phyloP scores from a whole-genome alignment of 2,113 vertebrate genomes.

The Chrysochloris asiatica region DNA sequence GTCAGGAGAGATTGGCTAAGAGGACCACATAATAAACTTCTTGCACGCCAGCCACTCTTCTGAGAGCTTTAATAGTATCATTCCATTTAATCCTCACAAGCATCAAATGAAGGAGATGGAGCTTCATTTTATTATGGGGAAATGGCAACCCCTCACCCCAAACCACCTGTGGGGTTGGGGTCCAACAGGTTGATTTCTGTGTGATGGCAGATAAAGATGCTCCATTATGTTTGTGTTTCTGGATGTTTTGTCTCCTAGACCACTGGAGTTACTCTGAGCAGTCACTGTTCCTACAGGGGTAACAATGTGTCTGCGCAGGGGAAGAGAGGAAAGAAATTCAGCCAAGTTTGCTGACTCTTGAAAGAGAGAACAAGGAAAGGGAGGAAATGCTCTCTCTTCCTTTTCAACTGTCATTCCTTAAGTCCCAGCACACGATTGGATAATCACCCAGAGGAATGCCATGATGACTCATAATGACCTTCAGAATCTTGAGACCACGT shows the following conservation, averaged over 20 bases:
- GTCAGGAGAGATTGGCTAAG: not conserved
- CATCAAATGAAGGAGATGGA: not conserved
- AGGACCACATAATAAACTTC: not conserved
- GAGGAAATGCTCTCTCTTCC: not conserved
- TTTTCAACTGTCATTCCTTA: not conserved
- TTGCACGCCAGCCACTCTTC: not conserved
- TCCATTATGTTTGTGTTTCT: not conserved
- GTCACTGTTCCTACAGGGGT: not conserved
- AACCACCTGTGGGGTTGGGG: too few species aligned
- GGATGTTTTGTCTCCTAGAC: not conserved
- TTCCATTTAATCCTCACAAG: not conserved
- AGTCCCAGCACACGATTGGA: not conserved
- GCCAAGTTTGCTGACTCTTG: not conserved
- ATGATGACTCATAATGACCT: slow-evolving; percentile 8
- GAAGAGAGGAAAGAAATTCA: not conserved
- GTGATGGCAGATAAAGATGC: not conserved
- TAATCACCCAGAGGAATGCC: not conserved
- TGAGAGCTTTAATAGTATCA: not conserved
- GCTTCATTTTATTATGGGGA: not conserved
- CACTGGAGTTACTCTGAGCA: not conserved
- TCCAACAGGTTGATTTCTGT: not conserved
- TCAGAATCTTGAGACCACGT: not conserved
- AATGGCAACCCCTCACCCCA: not conserved
- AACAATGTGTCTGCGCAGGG: not conserved
- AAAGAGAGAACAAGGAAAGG: not conserved